phyloP scores from a whole-genome alignment of 2,113 vertebrate species.

The Cyprinus carpio region DNA sequence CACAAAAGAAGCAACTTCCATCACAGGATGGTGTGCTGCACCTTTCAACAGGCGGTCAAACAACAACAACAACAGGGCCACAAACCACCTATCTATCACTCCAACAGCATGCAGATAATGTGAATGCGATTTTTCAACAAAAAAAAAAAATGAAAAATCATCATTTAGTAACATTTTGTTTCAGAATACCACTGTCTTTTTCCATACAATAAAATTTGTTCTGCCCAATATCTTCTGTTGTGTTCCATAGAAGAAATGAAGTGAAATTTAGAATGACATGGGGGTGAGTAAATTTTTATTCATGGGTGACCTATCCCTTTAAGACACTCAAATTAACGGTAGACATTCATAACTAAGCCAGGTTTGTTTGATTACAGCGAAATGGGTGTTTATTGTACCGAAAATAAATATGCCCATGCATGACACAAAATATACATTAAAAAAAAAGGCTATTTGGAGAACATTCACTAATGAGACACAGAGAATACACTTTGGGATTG shows the following conservation, averaged over 20 bases:
- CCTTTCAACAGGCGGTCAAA: slow-evolving; percentile 60
- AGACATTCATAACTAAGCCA: not conserved
- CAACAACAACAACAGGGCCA: slow-evolving; percentile 66
- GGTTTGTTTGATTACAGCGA: not conserved
- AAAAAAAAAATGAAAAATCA: too few species aligned
- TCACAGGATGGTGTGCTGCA: slow-evolving; percentile 25
- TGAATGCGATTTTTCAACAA: too few species aligned
- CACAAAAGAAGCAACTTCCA: slow-evolving; percentile 65
- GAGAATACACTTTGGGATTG: too few species aligned
- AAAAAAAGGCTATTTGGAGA: not conserved
- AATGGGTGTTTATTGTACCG: too few species aligned
- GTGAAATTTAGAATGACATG: not conserved
- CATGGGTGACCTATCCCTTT: too few species aligned
- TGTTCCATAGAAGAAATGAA: not conserved
- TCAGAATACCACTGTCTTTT: not conserved
- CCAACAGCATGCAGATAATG: not conserved
- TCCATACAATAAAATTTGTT: not conserved
- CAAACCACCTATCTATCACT: slow-evolving; percentile 44
- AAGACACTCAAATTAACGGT: not conserved
- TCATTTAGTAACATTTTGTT: too few species aligned
- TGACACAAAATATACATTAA: not conserved
- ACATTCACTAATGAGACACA: not conserved
- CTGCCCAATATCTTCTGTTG: not conserved
- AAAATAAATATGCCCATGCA: not conserved
- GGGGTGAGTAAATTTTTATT: not conserved